Percentiles rank a stretch among this genome's conserved stretches.
Evolutionary conservation across 1,140 invertebrate genomes (phyloP).

Genomic region (Platyscapa corneri): DNA sequence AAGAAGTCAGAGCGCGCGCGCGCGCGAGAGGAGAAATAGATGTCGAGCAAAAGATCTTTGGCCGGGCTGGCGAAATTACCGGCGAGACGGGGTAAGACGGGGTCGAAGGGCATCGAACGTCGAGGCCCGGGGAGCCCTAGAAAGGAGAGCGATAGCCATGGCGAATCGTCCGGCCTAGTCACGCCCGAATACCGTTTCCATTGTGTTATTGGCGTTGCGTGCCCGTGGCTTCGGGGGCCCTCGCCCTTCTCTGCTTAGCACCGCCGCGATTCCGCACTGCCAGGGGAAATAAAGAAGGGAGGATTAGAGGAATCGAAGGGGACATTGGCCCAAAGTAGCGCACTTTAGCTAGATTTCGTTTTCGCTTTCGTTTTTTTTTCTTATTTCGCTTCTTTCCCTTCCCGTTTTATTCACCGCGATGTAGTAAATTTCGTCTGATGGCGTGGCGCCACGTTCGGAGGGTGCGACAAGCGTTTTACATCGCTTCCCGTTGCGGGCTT

Average conservation of each 20-base stretch:
- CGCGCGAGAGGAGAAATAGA: not conserved
- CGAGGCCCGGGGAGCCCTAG: constrained; percentile 20
- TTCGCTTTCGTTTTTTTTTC: not conserved
- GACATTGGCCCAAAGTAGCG: constrained; percentile 40
- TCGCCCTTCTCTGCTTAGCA: not conserved
- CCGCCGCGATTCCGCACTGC: not conserved
- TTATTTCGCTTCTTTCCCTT: not conserved
- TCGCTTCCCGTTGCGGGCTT: not conserved
- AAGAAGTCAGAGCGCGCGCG: not conserved
- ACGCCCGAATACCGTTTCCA: constrained; percentile 69
- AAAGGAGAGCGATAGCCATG: constrained; percentile 58
- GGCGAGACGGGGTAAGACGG: not conserved
- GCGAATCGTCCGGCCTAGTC: constrained; percentile 66
- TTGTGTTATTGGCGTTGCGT: constrained; percentile 63
- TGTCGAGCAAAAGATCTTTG: constrained; percentile 25
- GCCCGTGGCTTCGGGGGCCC: not conserved
- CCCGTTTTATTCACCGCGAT: constrained; percentile 3
- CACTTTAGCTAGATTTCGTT: constrained; percentile 16
- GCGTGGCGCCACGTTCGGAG: not conserved
- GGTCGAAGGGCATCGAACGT: not conserved
- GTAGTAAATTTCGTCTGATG: constrained; percentile 32
- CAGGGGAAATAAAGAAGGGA: constrained; percentile 32
- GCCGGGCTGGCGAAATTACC: too few relatives aligned
- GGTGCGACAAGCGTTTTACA: not conserved
- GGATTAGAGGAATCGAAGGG: constrained; percentile 45